Base-by-base conservation (phyloP, 2,797 vertebrate genomes). In the Choloepus didactylus region DNA sequence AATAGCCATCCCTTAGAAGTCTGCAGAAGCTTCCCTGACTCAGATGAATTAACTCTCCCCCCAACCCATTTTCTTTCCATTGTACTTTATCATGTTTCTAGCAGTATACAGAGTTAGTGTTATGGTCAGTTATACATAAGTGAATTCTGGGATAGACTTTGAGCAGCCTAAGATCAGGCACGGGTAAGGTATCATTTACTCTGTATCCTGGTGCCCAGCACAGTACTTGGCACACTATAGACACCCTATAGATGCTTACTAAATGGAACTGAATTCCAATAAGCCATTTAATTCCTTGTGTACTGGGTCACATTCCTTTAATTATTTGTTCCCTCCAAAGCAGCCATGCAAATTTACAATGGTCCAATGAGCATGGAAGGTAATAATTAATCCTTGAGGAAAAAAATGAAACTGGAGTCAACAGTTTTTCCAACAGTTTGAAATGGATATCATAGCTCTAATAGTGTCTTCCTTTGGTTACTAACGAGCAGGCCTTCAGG, bases 381-480 rank as follows among this genome's bases (percentile, higher is more conserved):
- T 21, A 19, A 70, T 35, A 59, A 54, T 70, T 79, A 49, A 51
- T 90, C 64, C 29, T 83, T 87, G 56, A 38, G 35, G 21, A 19
- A 1, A 59, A 31, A 85, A 88, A 87, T 6, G 19, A 46, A 81
- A 9, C 82, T 62, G 11, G 59, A 80, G 73, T 44, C 62, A 67
- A 94, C 21, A 87, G 76, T 67, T 90, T 92, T 76, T 90, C 81
- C 76, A 72, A 83, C 59, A 93, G 44, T 59, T 76, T 73, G 35
- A 87, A 84, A 46, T 25, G 14, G 19, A 56, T 62, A 9, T 60
- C 59, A 16, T 31, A 76, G 41, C 62, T 81, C 44, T 81, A 94
- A 76, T 38, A 66, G 35, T 72, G 10, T 77, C 75, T 86, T 93
- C 46, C 25, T 76, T 69, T 27, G 44, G 73, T 80, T 87, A 82